phyloP scores from a whole-genome alignment of 2,113 vertebrate species.

The Pseudopipra pipra region DNA sequence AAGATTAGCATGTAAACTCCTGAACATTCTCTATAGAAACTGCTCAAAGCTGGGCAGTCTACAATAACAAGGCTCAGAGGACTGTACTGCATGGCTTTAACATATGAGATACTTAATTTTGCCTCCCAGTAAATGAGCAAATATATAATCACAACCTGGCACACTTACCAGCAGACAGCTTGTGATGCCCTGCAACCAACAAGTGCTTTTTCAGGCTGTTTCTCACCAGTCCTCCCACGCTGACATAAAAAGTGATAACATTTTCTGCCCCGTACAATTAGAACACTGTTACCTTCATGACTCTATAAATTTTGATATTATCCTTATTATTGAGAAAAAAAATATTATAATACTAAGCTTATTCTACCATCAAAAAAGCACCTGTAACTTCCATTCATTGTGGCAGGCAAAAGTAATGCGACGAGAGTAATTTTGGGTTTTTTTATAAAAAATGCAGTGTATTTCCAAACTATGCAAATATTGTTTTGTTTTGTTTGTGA shows the following conservation, averaged over 20 bases:
- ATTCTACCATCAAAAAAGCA: background rate
- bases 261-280: background rate
- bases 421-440: background rate
- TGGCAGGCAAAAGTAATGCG: background rate
- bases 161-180: background rate
- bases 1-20: background rate
- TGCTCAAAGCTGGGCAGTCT: background rate
- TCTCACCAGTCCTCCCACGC: background rate
- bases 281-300: background rate
- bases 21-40: background rate
- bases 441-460: background rate
- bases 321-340: background rate
- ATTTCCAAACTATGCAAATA: background rate
- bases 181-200: background rate
- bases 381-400: background rate
- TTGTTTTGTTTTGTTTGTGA: background rate
- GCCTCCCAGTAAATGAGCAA: background rate
- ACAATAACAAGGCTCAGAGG: background rate
- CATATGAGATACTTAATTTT: background rate
- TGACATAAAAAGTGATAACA: background rate
- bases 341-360: background rate
- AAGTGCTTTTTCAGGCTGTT: background rate
- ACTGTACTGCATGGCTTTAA: background rate
- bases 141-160: background rate
- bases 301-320: background rate